These are phyloP conservation scores for Sarcophaga peregrina DNA, from an alignment of 1,140 invertebrate genomes.

Conservation along the genomic window DNA sequence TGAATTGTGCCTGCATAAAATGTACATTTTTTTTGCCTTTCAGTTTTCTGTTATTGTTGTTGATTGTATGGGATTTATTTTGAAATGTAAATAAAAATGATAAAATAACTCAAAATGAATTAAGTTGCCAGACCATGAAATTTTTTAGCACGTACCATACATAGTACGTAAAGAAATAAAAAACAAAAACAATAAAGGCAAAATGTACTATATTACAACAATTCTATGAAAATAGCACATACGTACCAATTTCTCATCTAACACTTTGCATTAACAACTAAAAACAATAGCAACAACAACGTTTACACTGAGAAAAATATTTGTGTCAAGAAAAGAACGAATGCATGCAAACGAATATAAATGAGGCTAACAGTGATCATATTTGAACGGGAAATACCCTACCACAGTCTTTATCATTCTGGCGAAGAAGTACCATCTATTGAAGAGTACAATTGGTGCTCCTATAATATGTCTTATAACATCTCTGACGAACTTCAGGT, in stretches of 20 bases:
- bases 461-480: no score
- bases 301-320: no score
- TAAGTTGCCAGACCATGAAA: constrained; percentile 48
- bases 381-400: no score
- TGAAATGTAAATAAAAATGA: constrained; percentile 38
- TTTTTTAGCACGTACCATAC: constrained; percentile 46
- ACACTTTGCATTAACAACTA: not conserved
- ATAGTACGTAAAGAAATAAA: not conserved
- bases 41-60: not conserved
- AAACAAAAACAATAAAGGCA: no score
- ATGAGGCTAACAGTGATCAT: no score
- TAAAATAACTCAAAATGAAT: constrained; percentile 45
- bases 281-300: no score
- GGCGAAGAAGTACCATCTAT: no score
- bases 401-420: no score
- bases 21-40: no score
- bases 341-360: not conserved
- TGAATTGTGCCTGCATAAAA: no score
- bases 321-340: not conserved
- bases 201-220: not conserved
- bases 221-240: not conserved
- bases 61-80: constrained; percentile 5
- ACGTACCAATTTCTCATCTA: not conserved
- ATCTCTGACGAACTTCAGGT: no score
- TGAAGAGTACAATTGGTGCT: no score